Conservation (phyloP, 1,140 invertebrate species). For the Tetramorium simillimum region DNA sequence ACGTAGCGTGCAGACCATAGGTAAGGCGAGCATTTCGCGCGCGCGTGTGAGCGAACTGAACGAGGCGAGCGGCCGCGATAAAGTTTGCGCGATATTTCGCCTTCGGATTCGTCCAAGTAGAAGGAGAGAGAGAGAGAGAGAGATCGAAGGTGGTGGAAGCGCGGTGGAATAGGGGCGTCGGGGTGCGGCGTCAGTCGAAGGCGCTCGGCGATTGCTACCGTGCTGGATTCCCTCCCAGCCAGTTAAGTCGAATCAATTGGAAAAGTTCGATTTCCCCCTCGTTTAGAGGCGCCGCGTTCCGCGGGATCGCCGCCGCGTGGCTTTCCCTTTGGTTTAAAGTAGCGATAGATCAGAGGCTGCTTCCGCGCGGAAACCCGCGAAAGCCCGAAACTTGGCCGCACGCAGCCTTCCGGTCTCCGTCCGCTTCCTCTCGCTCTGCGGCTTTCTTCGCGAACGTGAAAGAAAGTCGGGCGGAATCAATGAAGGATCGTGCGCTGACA, state of each 20-base stretch:
- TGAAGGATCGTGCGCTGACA: not conserved
- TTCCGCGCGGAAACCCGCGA: slow-evolving; percentile 66
- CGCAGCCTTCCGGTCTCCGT: slow-evolving; percentile 48
- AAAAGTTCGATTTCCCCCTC: slow-evolving; percentile 76
- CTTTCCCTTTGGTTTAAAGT: slow-evolving; percentile 71
- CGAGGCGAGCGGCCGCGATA: not conserved
- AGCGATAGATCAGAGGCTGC: slow-evolving; percentile 74
- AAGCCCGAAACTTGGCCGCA: slow-evolving; percentile 67
- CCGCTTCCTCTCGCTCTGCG: slow-evolving; percentile 42
- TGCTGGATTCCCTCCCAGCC: slow-evolving; percentile 49
- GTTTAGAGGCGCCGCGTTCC: slow-evolving; percentile 71
- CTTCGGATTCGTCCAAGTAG: not conserved
- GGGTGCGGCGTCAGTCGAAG: slow-evolving; percentile 26
- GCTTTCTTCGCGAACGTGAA: slow-evolving; percentile 23
- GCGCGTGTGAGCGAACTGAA: slow-evolving; percentile 19
- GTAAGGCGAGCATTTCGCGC: slow-evolving; percentile 1
- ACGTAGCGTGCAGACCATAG: not conserved
- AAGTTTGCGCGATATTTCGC: slow-evolving; percentile 68
- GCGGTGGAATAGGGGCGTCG: slow-evolving; percentile 7
- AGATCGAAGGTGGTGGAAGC: slow-evolving; percentile 21
- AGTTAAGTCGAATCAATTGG: slow-evolving; percentile 78
- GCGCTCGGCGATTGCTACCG: slow-evolving; percentile 60
- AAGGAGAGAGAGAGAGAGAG: slow-evolving; percentile 27
- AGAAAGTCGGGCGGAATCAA: slow-evolving; percentile 48
- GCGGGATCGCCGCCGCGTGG: slow-evolving; percentile 58